phyloP scores from a whole-genome alignment of 2,888 invertebrate genomes.

The Brenthis daphne region DNA sequence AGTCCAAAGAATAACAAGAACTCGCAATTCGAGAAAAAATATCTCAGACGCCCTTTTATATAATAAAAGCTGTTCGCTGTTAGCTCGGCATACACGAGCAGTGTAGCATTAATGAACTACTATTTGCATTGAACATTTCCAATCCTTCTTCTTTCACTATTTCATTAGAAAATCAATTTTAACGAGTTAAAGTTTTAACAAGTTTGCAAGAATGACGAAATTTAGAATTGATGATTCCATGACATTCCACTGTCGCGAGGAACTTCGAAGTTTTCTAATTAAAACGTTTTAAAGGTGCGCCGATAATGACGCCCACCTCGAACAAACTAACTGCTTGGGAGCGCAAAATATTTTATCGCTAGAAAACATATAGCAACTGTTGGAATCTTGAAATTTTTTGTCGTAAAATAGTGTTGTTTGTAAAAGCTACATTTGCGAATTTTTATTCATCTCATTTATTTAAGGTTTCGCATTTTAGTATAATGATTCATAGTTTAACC shows the following conservation, averaged over 20 bases:
- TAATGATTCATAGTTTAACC: neutral
- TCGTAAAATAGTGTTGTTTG: neutral
- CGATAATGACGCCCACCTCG: conserved; percentile 53
- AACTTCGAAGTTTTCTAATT: conserved; percentile 53
- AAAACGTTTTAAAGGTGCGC: conserved; percentile 57
- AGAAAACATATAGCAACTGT: neutral
- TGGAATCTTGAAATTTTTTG: neutral
- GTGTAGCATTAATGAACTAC: neutral
- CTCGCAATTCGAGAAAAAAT: neutral
- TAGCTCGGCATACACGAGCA: neutral
- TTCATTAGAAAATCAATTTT: conserved; percentile 14
- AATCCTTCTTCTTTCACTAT: neutral
- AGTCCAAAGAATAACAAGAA: neutral
- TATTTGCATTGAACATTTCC: conserved; percentile 2
- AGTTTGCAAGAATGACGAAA: conserved; percentile 22
- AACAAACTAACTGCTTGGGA: conserved; percentile 18
- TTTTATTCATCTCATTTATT: no score
- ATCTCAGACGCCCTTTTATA: neutral
- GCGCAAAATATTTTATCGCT: conserved; percentile 34
- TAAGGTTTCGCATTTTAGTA: neutral
- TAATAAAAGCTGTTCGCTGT: neutral
- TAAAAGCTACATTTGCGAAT: neutral
- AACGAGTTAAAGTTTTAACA: conserved; percentile 8
- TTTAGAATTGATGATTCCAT: conserved; percentile 30
- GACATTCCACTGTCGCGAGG: conserved; percentile 40